Evolutionary conservation across 2,113 vertebrate genomes (phyloP), one percentile per base, ranked within the genome.

Genomic region (Coptodon rendalli): DNA sequence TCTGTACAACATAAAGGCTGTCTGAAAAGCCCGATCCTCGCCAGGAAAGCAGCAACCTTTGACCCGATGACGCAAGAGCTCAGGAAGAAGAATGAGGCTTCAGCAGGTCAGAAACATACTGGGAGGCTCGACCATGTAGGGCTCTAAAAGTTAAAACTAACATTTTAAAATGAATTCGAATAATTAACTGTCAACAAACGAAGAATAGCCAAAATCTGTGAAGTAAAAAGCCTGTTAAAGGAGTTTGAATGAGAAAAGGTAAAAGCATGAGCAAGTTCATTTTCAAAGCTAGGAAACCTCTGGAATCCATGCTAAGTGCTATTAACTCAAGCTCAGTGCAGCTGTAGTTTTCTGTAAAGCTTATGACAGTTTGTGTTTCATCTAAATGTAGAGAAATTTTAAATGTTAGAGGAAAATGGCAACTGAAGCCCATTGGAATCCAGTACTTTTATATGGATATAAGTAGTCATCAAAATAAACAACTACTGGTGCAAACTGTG

Each of bases 121-220:
- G 31, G 34, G 34, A 66, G 61, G 61, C 61, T 66, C 17, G 1
- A 0, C 61, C 6, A n/a, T 3, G 10, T 7, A 66, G 31, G 17
- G 17, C 31, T 36, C 61, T 36, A 36, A 12, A 66, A 66, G 61
- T 36, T 36, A n/a, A 66, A 66, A n/a, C 61, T 66, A 12, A 66
- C 31, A 66, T 66, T 36, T 66, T 36, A 12, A n/a, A 12, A 36
- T 36, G 4, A 66, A 36, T 0, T 36, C 31, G n/a, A 66, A 36
- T 36, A 66, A 36, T 12, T 36, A 66, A 12, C 61, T 36, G 9
- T 38, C 0, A 38, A 36, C 17, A 38, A 38, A 66, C 0, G 2
- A 66, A 66, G 10, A 66, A n/a, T 12, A 66, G 10, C 61, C 0
- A 0, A 36, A 66, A 38, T n/a, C 5, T n/a, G 61, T 66, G 61